phyloP scores from a whole-genome alignment of 2,797 vertebrate species.

The Coregonus ussuriensis region DNA sequence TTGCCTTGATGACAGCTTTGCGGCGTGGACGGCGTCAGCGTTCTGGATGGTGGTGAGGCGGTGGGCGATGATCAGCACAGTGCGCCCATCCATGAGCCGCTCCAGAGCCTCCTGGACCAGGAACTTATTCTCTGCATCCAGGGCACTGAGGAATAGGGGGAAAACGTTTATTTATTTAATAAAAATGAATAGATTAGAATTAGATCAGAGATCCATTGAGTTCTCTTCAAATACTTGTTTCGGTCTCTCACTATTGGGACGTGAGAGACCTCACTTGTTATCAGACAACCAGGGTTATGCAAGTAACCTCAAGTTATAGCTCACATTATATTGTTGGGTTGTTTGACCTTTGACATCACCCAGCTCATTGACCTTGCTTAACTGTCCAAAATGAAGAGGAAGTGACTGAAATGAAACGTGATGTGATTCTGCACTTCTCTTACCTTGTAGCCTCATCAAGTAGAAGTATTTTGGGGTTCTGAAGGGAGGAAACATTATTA shows the following conservation, averaged over 20 bases:
- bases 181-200: background rate
- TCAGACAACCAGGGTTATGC: no score
- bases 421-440: constrained; percentile 35
- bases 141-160: constrained; percentile 75
- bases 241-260: no score
- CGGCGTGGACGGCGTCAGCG: constrained; percentile 67
- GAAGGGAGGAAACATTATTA: constrained; percentile 41
- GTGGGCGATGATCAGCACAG: constrained; percentile 93
- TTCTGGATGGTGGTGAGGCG: constrained; percentile 96
- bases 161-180: background rate
- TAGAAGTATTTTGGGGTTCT: constrained; percentile 96
- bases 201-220: no score
- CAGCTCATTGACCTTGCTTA: background rate
- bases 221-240: no score
- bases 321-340: background rate
- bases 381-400: background rate
- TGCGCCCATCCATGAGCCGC: constrained; percentile 92
- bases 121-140: constrained; percentile 94
- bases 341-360: background rate
- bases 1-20: no score
- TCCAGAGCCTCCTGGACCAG: constrained; percentile 95
- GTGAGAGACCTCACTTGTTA: no score
- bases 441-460: constrained; percentile 98
- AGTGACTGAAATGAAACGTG: background rate
- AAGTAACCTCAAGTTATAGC: no score